Conservation (phyloP, 2,888 invertebrate genomes). For the Masnerella sp. region DNA sequence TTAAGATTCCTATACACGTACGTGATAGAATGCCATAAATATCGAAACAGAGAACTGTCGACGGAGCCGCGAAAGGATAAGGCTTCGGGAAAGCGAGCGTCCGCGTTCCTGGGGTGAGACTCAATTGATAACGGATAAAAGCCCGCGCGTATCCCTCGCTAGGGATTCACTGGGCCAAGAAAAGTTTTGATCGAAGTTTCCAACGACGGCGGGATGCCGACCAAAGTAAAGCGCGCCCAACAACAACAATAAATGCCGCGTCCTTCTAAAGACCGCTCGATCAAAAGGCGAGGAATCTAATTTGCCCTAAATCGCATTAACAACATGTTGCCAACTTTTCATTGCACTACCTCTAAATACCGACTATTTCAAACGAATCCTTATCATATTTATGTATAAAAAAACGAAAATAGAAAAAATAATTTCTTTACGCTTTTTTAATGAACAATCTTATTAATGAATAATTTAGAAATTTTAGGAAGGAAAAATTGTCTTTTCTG, state of each 20-base stretch:
- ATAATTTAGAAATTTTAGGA: too few relatives aligned
- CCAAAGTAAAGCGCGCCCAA: constrained; percentile 48
- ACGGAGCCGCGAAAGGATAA: constrained; percentile 67
- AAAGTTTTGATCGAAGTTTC: constrained; percentile 63
- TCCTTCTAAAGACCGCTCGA: constrained; percentile 55
- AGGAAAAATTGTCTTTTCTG: too few relatives aligned
- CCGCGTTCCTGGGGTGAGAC: constrained; percentile 64
- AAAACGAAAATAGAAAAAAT: constrained; percentile 55
- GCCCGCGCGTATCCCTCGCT: constrained; percentile 60
- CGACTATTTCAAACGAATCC: constrained; percentile 32
- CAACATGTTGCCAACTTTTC: constrained; percentile 57
- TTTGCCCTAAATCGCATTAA: constrained; percentile 59
- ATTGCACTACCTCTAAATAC: constrained; percentile 34
- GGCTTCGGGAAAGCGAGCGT: constrained; percentile 62
- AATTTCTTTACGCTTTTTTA: too few relatives aligned
- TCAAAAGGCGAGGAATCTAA: constrained; percentile 61
- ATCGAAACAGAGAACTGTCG: constrained; percentile 70
- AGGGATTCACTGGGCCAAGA: constrained; percentile 59
- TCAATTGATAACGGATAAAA: constrained; percentile 75
- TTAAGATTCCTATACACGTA: constrained; percentile 28
- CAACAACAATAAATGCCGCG: constrained; percentile 55
- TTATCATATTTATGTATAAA: constrained; percentile 15
- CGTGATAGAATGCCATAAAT: constrained; percentile 68
- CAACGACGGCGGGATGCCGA: constrained; percentile 39
- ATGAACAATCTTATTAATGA: too few relatives aligned